Conservation (phyloP, 2,113 vertebrate species). For the Amazona guildingii region DNA sequence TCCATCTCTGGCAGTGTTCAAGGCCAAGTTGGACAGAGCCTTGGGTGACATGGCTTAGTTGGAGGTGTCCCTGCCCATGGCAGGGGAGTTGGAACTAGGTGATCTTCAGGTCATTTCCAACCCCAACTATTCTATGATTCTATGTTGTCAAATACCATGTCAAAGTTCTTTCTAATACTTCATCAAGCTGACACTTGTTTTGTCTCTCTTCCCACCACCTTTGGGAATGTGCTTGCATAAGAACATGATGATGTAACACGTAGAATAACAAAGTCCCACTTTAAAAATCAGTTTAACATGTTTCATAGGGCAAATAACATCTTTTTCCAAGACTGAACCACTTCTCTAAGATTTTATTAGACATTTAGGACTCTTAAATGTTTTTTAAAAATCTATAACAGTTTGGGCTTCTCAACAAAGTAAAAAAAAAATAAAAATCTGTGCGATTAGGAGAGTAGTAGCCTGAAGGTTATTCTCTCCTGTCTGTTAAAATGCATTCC, state of each 20-base stretch:
- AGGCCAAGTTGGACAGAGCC: no score
- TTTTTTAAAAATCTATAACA: neutral
- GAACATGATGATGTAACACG: neutral
- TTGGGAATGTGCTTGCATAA: neutral
- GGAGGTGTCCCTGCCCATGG: no score
- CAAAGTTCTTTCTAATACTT: neutral
- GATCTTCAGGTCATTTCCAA: no score
- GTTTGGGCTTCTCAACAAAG: neutral
- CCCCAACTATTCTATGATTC: no score
- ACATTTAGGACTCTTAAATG: neutral
- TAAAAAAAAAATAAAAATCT: neutral
- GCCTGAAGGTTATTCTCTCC: conserved; percentile 2
- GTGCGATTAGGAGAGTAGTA: neutral
- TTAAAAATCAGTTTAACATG: neutral
- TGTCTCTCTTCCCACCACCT: neutral
- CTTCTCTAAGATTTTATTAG: neutral
- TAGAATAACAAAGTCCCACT: neutral
- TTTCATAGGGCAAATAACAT: neutral
- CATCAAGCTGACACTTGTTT: neutral
- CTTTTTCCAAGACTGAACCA: neutral
- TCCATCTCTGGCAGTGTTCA: no score
- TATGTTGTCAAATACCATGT: neutral
- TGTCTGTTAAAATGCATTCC: conserved; percentile 50
- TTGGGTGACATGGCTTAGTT: no score
- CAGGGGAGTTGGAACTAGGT: no score